A percentile compares a stretch with the other conserved stretches of the same genome.
phyloP scores from a whole-genome alignment of 2,888 invertebrate species.

The Machimus rusticus region DNA sequence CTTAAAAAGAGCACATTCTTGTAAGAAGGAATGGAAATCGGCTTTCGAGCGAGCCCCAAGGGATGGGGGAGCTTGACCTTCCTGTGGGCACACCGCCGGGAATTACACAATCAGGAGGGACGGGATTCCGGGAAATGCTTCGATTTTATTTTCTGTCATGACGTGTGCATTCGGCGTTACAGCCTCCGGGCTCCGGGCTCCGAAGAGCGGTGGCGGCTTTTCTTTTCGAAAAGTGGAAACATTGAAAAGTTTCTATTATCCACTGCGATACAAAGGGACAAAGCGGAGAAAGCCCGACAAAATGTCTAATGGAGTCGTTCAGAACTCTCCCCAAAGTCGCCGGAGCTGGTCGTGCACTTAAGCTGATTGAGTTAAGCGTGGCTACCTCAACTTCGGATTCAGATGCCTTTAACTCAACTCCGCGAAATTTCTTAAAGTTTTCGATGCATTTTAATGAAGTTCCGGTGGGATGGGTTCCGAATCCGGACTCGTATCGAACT shows the following conservation, averaged over 20 bases:
- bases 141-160: neutral
- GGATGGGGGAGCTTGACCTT: neutral
- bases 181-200: neutral
- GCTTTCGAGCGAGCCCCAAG: neutral
- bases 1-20: neutral
- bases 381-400: neutral
- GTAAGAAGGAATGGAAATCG: neutral
- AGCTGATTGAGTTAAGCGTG: conserved; percentile 6
- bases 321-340: neutral
- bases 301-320: conserved; percentile 1
- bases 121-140: neutral
- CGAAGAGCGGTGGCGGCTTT: neutral
- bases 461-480: neutral
- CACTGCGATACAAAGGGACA: neutral
- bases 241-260: conserved; percentile 5
- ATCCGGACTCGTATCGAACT: neutral
- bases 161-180: neutral
- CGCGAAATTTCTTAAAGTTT: neutral
- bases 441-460: neutral
- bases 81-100: neutral
- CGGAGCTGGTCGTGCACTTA: neutral
- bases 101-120: neutral
- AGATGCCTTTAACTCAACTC: neutral
- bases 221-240: neutral
- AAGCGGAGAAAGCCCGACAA: neutral